These are phyloP conservation scores for Solenopsis fugax DNA, from an alignment of 1,140 invertebrate species.

Conservation along the genomic window DNA sequence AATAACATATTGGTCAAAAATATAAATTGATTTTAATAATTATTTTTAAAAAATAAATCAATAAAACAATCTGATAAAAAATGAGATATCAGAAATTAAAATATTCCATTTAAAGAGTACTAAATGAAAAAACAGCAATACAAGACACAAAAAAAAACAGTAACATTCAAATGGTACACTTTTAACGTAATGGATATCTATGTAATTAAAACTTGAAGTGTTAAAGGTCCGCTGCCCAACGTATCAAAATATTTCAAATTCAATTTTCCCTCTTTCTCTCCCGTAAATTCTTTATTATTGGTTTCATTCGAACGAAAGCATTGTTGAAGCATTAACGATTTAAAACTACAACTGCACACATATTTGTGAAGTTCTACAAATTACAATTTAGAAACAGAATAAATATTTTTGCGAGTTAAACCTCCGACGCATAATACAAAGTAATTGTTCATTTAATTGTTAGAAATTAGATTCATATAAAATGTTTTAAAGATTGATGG, in stretches of 20 bases:
- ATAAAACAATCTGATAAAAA: background rate
- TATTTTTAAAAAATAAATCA: background rate
- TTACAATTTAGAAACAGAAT: background rate
- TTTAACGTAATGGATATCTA: background rate
- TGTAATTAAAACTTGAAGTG: background rate
- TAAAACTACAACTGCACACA: background rate
- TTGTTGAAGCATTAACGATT: background rate
- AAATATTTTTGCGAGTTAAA: background rate
- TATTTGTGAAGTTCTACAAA: background rate
- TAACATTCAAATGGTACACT: background rate
- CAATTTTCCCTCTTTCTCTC: background rate
- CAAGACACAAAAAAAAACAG: background rate
- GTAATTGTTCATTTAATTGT: background rate
- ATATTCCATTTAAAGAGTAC: no score
- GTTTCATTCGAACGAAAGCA: background rate
- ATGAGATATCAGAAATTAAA: background rate
- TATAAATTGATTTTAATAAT: background rate
- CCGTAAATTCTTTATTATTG: background rate
- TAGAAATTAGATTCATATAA: background rate
- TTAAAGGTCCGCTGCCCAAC: background rate
- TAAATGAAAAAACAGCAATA: background rate
- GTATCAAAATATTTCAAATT: conserved; percentile 17
- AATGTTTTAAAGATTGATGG: background rate
- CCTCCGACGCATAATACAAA: background rate
- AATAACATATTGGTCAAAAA: background rate